Evolutionary conservation across 2,888 invertebrate genomes (phyloP).

Genomic region (Scaptomyza reducta): DNA sequence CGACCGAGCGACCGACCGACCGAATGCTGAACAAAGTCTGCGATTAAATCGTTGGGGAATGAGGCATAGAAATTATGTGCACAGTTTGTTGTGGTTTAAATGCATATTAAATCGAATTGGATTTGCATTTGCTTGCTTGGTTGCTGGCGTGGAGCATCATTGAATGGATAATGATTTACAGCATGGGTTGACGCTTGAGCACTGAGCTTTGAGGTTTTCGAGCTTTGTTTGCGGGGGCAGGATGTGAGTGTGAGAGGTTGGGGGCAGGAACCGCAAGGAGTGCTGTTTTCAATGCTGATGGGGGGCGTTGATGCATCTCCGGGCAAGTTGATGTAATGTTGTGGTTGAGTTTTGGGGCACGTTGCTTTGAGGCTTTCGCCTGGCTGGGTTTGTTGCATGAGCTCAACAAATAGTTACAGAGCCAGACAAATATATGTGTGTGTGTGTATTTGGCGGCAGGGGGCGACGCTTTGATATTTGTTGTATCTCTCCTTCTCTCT

Average conservation of each 20-base stretch:
- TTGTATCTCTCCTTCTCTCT: slow-evolving; percentile 3
- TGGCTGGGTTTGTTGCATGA: slow-evolving; percentile 22
- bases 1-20: neutral
- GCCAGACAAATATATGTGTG: slow-evolving; percentile 16
- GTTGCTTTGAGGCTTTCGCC: slow-evolving; percentile 72
- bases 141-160: slow-evolving; percentile 36
- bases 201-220: slow-evolving; percentile 36
- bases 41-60: slow-evolving; percentile 9
- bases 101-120: slow-evolving; percentile 77
- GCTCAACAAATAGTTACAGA: slow-evolving; percentile 59
- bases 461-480: slow-evolving; percentile 21
- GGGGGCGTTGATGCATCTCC: slow-evolving; percentile 53
- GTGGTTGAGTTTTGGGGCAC: slow-evolving; percentile 71
- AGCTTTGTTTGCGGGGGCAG: slow-evolving; percentile 18
- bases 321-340: slow-evolving; percentile 70
- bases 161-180: slow-evolving; percentile 57
- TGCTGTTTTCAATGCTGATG: too few relatives aligned
- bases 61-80: slow-evolving; percentile 51
- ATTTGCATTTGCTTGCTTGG: slow-evolving; percentile 61
- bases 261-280: slow-evolving; percentile 51
- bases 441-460: neutral
- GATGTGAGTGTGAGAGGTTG: neutral
- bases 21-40: neutral
- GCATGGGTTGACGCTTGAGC: slow-evolving; percentile 36
- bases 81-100: slow-evolving; percentile 66